Conservation (phyloP, 1,140 invertebrate species). For the Charaxes varanes region DNA sequence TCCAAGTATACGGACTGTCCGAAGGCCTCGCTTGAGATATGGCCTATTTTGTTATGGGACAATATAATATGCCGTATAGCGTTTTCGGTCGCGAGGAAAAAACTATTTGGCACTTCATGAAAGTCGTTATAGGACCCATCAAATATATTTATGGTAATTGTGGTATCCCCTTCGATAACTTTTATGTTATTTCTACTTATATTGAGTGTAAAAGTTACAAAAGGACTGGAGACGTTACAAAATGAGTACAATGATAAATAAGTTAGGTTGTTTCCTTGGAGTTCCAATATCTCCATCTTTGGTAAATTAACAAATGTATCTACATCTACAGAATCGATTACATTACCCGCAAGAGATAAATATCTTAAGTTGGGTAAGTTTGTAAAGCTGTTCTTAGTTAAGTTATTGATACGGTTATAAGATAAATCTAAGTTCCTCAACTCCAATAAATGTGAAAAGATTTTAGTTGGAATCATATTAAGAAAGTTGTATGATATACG, state of each 20-base stretch:
- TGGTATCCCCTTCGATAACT: conserved; percentile 75
- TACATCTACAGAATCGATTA: conserved; percentile 76
- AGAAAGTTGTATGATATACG: conserved; percentile 85
- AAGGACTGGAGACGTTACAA: conserved; percentile 77
- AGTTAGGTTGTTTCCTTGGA: conserved; percentile 82
- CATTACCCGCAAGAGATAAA: conserved; percentile 81
- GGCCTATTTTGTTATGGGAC: conserved; percentile 83
- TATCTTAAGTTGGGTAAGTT: conserved; percentile 81
- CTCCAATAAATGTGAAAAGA: conserved; percentile 78
- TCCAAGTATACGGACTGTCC: conserved; percentile 81
- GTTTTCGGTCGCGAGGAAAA: conserved; percentile 77
- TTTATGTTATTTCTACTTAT: conserved; percentile 81
- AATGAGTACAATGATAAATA: conserved; percentile 80
- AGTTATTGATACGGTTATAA: conserved; percentile 80
- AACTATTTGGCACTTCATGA: conserved; percentile 77
- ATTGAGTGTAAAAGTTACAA: conserved; percentile 79
- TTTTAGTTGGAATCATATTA: conserved; percentile 75
- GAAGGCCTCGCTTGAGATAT: conserved; percentile 83
- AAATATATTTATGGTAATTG: conserved; percentile 78
- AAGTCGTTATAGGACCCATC: conserved; percentile 83
- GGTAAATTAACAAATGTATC: conserved; percentile 81
- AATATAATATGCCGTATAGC: conserved; percentile 80
- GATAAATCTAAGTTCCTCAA: conserved; percentile 82
- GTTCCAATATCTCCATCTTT: conserved; percentile 80
- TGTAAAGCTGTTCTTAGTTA: conserved; percentile 76